A percentile compares a stretch with the other conserved stretches of the same genome.
These are phyloP conservation scores for Elaeidobius kamerunicus DNA, from an alignment of 2,888 invertebrate genomes.

Conservation along the genomic window DNA sequence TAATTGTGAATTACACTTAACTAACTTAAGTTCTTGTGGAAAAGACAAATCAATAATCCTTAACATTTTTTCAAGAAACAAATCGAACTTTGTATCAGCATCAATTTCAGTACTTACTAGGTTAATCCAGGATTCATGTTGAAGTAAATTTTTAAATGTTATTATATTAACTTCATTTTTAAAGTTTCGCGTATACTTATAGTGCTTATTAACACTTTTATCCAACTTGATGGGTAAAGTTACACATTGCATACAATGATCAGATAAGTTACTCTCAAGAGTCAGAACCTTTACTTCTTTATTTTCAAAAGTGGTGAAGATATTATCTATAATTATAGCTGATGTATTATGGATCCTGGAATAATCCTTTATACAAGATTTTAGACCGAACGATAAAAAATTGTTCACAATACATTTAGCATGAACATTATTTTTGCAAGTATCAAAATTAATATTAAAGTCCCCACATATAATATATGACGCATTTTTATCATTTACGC, in stretches of 20 bases:
- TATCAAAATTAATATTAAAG: too few species aligned
- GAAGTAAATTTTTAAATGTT: background rate
- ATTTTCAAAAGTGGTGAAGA: background rate
- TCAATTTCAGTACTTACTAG: background rate
- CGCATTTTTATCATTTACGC: background rate
- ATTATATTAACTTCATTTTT: background rate
- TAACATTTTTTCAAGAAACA: too few species aligned
- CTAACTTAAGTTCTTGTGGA: background rate
- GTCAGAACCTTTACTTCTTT: background rate
- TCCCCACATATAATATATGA: background rate
- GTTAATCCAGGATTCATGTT: background rate
- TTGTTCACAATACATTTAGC: background rate
- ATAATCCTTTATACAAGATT: background rate
- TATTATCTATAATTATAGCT: too few species aligned
- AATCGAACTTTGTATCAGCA: background rate
- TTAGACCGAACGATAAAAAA: background rate
- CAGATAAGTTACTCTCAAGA: too few species aligned
- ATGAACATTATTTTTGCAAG: background rate
- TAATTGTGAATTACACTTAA: background rate
- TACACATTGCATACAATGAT: too few species aligned
- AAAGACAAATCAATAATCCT: background rate
- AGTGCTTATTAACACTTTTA: background rate
- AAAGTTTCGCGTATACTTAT: background rate
- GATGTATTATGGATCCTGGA: background rate
- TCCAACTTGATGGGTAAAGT: too few species aligned